Evolutionary conservation across 1,140 invertebrate species (phyloP).

Genomic region (Tetramorium alpestre): DNA sequence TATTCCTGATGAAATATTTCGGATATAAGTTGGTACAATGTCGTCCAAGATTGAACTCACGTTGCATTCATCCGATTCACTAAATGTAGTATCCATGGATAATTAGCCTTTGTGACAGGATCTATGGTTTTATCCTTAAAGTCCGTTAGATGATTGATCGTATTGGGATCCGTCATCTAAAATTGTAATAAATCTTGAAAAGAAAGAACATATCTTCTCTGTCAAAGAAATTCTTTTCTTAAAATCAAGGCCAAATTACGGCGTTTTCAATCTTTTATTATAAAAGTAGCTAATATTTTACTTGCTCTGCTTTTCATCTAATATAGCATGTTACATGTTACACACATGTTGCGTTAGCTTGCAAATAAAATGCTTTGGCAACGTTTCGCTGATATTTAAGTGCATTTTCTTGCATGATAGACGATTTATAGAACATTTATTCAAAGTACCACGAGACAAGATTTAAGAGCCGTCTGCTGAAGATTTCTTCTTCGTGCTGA

Average conservation of each 20-base stretch:
- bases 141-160: slow-evolving; percentile 87
- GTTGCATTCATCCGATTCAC: slow-evolving; percentile 87
- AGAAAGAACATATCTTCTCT: neutral
- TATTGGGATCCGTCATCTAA: slow-evolving; percentile 87
- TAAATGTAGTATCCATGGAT: slow-evolving; percentile 86
- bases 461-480: slow-evolving; percentile 69
- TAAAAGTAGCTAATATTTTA: too few relatives aligned
- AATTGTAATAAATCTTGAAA: slow-evolving; percentile 30
- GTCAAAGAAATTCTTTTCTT: slow-evolving; percentile 15
- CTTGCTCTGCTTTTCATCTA: neutral
- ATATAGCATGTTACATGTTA: neutral
- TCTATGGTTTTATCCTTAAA: slow-evolving; percentile 87
- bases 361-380: neutral
- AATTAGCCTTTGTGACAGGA: slow-evolving; percentile 88
- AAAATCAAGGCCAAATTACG: neutral
- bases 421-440: neutral
- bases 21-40: neutral
- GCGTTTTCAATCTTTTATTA: neutral
- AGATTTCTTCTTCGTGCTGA: slow-evolving; percentile 75
- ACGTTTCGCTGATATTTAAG: neutral
- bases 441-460: slow-evolving; percentile 77
- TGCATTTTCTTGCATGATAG: neutral
- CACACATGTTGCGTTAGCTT: neutral
- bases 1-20: neutral
- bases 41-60: slow-evolving; percentile 65